Evolutionary conservation across 2,888 invertebrate species (phyloP), one percentile per base, ranked within the genome.

Genomic region (Agriopis marginaria): DNA sequence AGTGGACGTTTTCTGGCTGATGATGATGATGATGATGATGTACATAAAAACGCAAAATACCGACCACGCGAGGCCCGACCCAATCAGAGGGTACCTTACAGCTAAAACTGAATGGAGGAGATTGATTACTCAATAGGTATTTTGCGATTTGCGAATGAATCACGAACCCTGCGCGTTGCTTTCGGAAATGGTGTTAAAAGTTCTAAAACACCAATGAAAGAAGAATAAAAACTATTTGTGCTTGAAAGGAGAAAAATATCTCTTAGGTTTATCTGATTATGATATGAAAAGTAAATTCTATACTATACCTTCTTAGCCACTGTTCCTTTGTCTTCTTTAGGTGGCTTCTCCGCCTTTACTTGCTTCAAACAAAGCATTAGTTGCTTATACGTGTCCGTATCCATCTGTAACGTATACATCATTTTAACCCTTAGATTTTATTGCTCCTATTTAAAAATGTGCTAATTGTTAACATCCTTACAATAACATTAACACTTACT

Each of bases 351-450:
- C 3, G 78, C 77, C 68, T 83, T 79, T 0, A 92, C 84, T 76
- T 84, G 73, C 67, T 87, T 85, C 17, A 94, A 82, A 75, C 93
- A 94, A 11, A 82, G 72, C 92, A 93, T 91, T 23, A 94, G 75
- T 68, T 91, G 88, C 3, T 86, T 80, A 67, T 92, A 92, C 0
- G 86, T 88, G 0, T 91, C 89, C 0, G 86, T 65, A 32, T 93
- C 92, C 90, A 94, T 83, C 93, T 93, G 70, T 49, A 75, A 76
- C 14, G 54, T 62, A 50, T 56, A 14, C 3, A 12, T 11, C 11
- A n/a, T 12, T 4, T 9, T 40, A 40, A 40, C 9, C 7, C 7
- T 55, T n/a, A 12, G 7, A 4, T 14, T 40, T 10, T 49, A 6
- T 9, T 12, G 3, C 17, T 10, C 50, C 4, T 10, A 23, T 6